phyloP scores from a whole-genome alignment of 2,888 invertebrate genomes.

The Drosophila siamana region DNA sequence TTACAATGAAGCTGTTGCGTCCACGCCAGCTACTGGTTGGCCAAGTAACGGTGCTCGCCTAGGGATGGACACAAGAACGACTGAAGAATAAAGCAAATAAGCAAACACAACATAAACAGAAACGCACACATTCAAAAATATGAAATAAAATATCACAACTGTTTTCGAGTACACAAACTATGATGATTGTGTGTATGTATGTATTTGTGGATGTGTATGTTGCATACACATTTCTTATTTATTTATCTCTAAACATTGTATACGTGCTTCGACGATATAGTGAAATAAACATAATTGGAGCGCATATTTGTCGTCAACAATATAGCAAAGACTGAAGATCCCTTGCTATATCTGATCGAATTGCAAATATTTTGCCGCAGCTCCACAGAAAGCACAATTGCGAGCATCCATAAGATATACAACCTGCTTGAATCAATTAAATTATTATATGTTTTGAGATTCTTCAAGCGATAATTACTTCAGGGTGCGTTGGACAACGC shows the following conservation, averaged over 20 bases:
- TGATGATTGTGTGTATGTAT: not conserved
- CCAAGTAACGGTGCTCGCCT: not conserved
- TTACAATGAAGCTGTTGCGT: not conserved
- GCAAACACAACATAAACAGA: not conserved
- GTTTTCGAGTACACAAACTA: not conserved
- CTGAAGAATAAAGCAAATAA: not conserved
- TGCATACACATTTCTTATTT: not conserved
- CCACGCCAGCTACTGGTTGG: too few relatives aligned
- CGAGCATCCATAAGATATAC: slow-evolving; percentile 59
- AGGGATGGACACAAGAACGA: not conserved
- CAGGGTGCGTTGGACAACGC: slow-evolving; percentile 52
- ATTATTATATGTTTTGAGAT: not conserved
- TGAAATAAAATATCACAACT: not conserved
- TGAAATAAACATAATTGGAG: not conserved
- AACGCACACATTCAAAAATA: too few relatives aligned
- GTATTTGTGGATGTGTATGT: not conserved
- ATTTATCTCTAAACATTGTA: not conserved
- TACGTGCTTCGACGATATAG: not conserved
- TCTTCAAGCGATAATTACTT: slow-evolving; percentile 32
- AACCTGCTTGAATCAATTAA: slow-evolving; percentile 9
- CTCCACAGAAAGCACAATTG: slow-evolving; percentile 55
- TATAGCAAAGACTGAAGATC: not conserved
- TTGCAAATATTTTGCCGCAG: slow-evolving; percentile 24
- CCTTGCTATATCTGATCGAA: slow-evolving; percentile 14
- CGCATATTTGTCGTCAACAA: slow-evolving; percentile 30